Conservation (phyloP, 2,113 vertebrate genomes). For the Aramus guarauna region DNA sequence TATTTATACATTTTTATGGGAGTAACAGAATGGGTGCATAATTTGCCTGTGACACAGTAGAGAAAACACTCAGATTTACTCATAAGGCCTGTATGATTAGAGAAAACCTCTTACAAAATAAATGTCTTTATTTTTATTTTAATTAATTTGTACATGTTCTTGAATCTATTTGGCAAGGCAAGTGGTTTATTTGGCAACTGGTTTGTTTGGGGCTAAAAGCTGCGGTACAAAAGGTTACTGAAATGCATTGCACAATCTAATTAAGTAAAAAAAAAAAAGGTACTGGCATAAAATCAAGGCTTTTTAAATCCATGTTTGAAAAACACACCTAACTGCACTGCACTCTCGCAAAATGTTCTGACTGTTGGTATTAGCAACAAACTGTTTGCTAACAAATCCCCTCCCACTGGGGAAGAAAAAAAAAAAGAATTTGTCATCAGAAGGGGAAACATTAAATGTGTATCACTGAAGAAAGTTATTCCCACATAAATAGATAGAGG, state of each 20-base stretch:
- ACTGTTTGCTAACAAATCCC: neutral
- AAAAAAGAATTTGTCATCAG: neutral
- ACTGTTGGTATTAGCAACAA: neutral
- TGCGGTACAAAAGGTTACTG: neutral
- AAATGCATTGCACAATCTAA: neutral
- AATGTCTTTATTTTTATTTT: conserved; percentile 4
- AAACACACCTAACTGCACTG: neutral
- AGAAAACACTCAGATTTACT: neutral
- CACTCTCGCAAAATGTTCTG: neutral
- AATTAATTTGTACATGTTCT: neutral
- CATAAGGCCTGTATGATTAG: neutral
- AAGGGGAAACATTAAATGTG: neutral
- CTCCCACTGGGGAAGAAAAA: neutral
- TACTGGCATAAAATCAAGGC: neutral
- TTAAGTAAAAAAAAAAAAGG: neutral
- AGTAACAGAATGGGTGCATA: neutral
- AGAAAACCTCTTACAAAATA: neutral
- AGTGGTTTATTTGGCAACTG: neutral
- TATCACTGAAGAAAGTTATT: neutral
- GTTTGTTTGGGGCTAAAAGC: neutral
- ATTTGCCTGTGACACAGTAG: rapidly evolving
- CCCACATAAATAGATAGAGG: neutral
- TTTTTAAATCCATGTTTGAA: neutral
- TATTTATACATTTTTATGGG: neutral
- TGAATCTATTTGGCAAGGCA: neutral